Base-by-base conservation (phyloP, 2,797 vertebrate genomes). In the Cuniculus paca region DNA sequence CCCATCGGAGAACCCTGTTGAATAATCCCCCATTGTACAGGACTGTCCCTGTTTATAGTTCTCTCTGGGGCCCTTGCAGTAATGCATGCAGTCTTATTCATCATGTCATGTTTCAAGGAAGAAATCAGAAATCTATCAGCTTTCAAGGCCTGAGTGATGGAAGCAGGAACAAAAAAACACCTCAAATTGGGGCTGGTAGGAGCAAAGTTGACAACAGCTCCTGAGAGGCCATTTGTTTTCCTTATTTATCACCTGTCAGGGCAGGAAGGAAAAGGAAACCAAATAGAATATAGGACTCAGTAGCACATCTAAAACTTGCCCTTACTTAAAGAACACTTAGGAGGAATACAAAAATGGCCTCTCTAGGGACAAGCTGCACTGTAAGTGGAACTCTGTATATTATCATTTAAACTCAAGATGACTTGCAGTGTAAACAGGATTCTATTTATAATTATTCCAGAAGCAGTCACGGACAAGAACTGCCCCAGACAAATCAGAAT, bases 131-230 rank as follows among this genome's bases (percentile, higher is more conserved):
- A 98, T 98, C 97, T 98, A 90, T 98, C 95, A 72, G 91, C 75
- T 88, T 97, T 98, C 98, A 98, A 98, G 98, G 97, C 63, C 98
- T 97, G 97, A 98, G 65, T 98, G 97, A 98, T 96, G 97, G 58
- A 31, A n/a, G 78, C 91, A 94, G 94, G 97, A 98, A 97, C 96
- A 22, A 79, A 93, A 94, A 88, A 98, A 58, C 24, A 95, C 19
- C 74, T 98, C 80, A 91, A 93, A 91, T 95, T 96, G 96, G 94
- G 95, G 83, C 92, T 90, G 87, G 91, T 94, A 72, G 97, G 95
- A 97, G 89, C 92, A 96, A 96, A 97, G 91, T 61, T 97, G 93
- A 91, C 78, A 0, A 0, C 92, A 93, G 28, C n/a, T 96, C 84
- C 96, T 83, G 95, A 96, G 81, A 72, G 91, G 79, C 93, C 95